Evolutionary conservation across 2,888 invertebrate species (phyloP), one percentile per base, ranked within the genome.

Genomic region (Thyatira batis): DNA sequence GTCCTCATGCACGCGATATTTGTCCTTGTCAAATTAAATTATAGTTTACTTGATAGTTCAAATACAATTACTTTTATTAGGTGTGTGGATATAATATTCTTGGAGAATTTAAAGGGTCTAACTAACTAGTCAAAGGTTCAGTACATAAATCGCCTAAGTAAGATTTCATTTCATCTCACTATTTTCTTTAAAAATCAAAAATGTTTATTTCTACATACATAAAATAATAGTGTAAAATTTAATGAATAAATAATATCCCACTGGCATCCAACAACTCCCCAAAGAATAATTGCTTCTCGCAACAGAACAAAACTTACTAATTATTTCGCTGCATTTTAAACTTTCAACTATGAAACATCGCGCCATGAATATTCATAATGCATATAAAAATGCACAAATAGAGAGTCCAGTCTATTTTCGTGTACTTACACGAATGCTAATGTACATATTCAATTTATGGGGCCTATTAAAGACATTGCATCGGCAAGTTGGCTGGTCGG

Each of bases 381-480:
- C 25, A 27, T 27, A 48, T 48, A 48, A 25, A 48, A 48, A 27
- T 48, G 48, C 48, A 48, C 27, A 17, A 20, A 39, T 17, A 50
- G 25, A 43, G n/a, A 54, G 62, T 64, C 39, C 39, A 8, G 39
- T 39, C 57, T 65, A 75, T 73, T 73, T 73, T 68, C 67, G 63
- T 63, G 65, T 67, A 70, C 64, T 71, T 63, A 52, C 70, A 69
- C 67, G 71, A 58, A 77, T 77, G 71, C 68, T 76, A 81, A 83
- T 82, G 72, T 76, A 69, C 72, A 79, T 82, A 85, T 87, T 82
- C 81, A 87, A 87, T 87, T 86, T 84, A 87, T 85, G 76, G 71
- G 61, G 60, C 69, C 84, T 83, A 84, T 86, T 85, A 86, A 85
- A 84, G 85, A 85, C 86, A 82, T 79, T 80, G 84, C 84, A 81